Evolutionary conservation across 2,113 vertebrate species (phyloP), one percentile per base, ranked within the genome.

Genomic region (Anseranas semipalmata): DNA sequence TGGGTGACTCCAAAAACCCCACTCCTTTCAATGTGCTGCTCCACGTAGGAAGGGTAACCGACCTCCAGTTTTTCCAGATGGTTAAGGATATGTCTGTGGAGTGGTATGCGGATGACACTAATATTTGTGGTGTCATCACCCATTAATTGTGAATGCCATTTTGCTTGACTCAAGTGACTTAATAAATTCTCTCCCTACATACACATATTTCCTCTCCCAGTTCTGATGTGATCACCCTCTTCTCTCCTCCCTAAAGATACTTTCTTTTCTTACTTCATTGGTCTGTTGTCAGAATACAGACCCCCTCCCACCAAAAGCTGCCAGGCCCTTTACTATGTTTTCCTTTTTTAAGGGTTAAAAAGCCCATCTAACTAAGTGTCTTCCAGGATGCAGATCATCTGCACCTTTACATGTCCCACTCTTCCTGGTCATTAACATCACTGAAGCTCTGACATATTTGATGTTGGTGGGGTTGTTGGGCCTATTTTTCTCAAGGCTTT

Each of bases 391-490:
- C 18, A 83, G 20, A 7, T 7, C 22, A 12, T 87, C 89, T 76
- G 25, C 60, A 66, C 48, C 7, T 21, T 80, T 73, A 19, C 14
- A 18, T 50, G 22, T 83, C 66, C 46, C 16, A 19, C 24, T 45
- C 84, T 33, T 92, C 15, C 35, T 89, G 22, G 3, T 28, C 30
- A 19, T 21, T 80, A 53, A 55, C 25, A 70, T 66, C 75, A 79
- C 48, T 30, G 53, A 60, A 91, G 30, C 22, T 82, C 60, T 60
- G 77, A 30, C 8, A 11, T 32, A 14, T 30, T 8, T 48, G 12
- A 12, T 65, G 43, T 37, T 0, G 0, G 4, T 48, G 52, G 41
- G 10, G 15, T 35, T 18, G 7, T 87, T 46, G 62, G 37, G 4
- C 43, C 27, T 67, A 2, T 30, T 89, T 48, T 81, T 30, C 13